A percentile compares a stretch with the other conserved stretches of the same genome.
Conservation (phyloP, 1,140 invertebrate genomes). For the Phocides pigmalion region DNA sequence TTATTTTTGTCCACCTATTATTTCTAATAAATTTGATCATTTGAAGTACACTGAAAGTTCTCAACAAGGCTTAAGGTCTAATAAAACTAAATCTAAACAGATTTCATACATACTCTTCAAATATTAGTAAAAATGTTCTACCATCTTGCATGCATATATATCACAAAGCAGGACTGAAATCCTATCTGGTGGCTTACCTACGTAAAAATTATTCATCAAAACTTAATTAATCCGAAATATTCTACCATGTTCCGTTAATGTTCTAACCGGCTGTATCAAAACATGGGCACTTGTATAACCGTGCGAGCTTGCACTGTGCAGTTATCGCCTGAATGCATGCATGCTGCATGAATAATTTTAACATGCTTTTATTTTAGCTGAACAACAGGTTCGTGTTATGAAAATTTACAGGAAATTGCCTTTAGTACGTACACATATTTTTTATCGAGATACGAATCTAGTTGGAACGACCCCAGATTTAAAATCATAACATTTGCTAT, state of each 20-base stretch:
- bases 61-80: too few species aligned
- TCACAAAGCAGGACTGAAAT: too few species aligned
- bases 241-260: conserved; percentile 3
- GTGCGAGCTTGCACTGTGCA: conserved; percentile 15
- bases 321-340: conserved; percentile 25
- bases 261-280: conserved; percentile 16
- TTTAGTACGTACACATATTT: conserved; percentile 8
- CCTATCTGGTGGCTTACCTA: too few species aligned
- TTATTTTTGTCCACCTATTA: background rate
- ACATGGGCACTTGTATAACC: conserved; percentile 10
- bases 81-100: too few species aligned
- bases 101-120: too few species aligned
- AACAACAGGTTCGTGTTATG: conserved; percentile 29
- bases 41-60: too few species aligned
- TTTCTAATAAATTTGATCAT: too few species aligned
- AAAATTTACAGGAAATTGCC: conserved; percentile 22
- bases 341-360: conserved; percentile 22
- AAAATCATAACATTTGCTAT: background rate
- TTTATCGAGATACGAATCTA: conserved; percentile 1
- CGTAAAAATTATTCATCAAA: too few species aligned
- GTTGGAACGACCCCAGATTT: background rate
- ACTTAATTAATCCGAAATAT: conserved; percentile 4
- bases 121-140: too few species aligned
- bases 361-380: conserved; percentile 29
- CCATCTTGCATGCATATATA: too few species aligned